Evolutionary conservation across 2,113 vertebrate species (phyloP).

Genomic region (Plectropomus leopardus): DNA sequence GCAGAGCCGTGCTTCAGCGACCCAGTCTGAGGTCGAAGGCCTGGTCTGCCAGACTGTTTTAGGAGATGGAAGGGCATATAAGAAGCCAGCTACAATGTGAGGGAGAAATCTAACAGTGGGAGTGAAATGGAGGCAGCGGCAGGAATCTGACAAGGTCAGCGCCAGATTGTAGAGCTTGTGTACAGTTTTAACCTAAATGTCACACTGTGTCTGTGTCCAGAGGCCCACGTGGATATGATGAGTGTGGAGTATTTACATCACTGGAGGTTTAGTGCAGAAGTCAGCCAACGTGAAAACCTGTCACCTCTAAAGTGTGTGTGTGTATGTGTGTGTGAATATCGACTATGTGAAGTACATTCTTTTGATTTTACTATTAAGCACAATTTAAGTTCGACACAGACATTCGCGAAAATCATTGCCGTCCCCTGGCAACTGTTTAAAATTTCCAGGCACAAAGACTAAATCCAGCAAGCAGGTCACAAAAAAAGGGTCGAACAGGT

Average conservation of each 20-base stretch:
- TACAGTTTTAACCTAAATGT: slow-evolving; percentile 43
- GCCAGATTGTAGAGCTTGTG: slow-evolving; percentile 26
- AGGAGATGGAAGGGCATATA: background rate
- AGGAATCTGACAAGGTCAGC: slow-evolving; percentile 1
- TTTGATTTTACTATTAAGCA: slow-evolving; percentile 44
- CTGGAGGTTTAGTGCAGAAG: slow-evolving; percentile 54
- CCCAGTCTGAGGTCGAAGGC: slow-evolving; percentile 31
- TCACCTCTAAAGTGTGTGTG: slow-evolving; percentile 17
- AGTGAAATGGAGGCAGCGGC: slow-evolving; percentile 26
- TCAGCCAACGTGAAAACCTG: slow-evolving; percentile 45
- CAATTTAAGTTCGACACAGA: slow-evolving; percentile 27
- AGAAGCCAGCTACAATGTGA: slow-evolving; percentile 5
- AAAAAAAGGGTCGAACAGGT: slow-evolving; percentile 18
- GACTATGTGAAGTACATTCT: slow-evolving; percentile 40
- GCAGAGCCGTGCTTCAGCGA: slow-evolving; percentile 17
- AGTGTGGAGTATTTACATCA: slow-evolving; percentile 67
- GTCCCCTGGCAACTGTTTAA: background rate
- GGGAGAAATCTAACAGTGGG: slow-evolving; percentile 21
- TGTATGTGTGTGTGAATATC: background rate
- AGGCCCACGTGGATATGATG: slow-evolving; percentile 36
- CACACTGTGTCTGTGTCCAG: slow-evolving; percentile 59
- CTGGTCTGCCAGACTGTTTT: slow-evolving; percentile 65
- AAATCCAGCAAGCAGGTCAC: slow-evolving; percentile 18
- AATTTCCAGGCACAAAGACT: slow-evolving; percentile 52
- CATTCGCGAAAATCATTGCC: slow-evolving; percentile 7